These are phyloP conservation scores for Recurvirostra avosetta DNA, from an alignment of 2,113 vertebrate species.

Conservation along the genomic window DNA sequence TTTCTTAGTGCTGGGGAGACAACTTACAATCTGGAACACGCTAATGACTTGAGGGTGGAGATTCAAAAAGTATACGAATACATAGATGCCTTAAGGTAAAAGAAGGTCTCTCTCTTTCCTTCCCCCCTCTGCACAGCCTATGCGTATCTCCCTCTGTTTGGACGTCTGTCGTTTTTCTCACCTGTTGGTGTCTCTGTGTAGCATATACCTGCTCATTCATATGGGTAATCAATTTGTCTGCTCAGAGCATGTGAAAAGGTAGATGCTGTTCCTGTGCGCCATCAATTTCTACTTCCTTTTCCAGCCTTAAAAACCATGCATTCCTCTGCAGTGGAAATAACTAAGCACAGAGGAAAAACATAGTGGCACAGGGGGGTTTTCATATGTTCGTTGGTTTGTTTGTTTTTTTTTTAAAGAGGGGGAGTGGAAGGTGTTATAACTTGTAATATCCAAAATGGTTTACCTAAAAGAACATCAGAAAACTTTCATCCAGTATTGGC, in stretches of 20 bases:
- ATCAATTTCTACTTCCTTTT: background rate
- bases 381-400: background rate
- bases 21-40: conserved; percentile 87
- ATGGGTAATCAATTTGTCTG: background rate
- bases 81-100: conserved; percentile 92
- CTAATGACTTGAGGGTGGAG: conserved; percentile 86
- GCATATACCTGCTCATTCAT: background rate
- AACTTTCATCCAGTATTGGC: background rate
- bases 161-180: background rate
- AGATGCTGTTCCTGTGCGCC: background rate
- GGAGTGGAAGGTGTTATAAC: background rate
- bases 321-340: background rate
- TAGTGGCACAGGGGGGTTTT: background rate
- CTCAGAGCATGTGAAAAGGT: background rate
- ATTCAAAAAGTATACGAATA: conserved; percentile 94
- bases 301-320: background rate
- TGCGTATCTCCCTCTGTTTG: background rate
- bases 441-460: background rate
- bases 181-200: background rate
- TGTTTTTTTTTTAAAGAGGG: too few relatives aligned
- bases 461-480: background rate
- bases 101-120: background rate
- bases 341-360: background rate
- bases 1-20: conserved; percentile 88
- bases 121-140: background rate